Evolutionary conservation across 2,113 vertebrate genomes (phyloP).

Genomic region (Formicarius rufipectus): DNA sequence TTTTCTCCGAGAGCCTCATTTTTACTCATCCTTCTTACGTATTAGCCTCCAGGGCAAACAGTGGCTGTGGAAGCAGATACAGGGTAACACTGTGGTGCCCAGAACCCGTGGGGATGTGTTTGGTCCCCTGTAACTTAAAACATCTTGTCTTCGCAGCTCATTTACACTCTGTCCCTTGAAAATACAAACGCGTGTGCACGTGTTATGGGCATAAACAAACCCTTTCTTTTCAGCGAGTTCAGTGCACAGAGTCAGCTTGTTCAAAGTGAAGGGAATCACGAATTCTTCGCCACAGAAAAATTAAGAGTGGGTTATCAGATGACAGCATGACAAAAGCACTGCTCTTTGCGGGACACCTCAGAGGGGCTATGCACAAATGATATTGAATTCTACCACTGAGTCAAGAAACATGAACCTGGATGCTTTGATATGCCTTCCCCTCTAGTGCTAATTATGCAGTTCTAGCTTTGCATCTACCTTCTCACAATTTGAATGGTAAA

Average conservation of each 20-base stretch:
- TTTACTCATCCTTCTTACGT: not conserved
- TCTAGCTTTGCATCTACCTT: not conserved
- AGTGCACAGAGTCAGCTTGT: not conserved
- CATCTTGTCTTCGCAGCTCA: not conserved
- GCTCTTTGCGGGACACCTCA: not conserved
- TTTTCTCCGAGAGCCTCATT: not conserved
- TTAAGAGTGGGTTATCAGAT: not conserved
- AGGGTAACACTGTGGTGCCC: not conserved
- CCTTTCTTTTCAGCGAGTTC: not conserved
- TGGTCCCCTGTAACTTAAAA: not conserved
- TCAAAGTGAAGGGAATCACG: not conserved
- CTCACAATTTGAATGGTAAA: not conserved
- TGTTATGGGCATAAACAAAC: not conserved
- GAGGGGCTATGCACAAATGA: not conserved
- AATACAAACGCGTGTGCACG: not conserved
- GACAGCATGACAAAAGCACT: not conserved
- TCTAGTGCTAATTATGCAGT: not conserved
- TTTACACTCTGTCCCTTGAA: not conserved
- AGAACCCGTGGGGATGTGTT: not conserved
- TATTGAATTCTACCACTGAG: not conserved
- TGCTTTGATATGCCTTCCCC: not conserved
- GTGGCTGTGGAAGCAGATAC: not conserved
- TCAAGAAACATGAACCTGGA: not conserved
- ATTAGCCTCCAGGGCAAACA: not conserved
- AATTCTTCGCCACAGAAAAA: not conserved